Evolutionary conservation across 2,888 invertebrate species (phyloP).

Genomic region (Colostygia pectinataria): DNA sequence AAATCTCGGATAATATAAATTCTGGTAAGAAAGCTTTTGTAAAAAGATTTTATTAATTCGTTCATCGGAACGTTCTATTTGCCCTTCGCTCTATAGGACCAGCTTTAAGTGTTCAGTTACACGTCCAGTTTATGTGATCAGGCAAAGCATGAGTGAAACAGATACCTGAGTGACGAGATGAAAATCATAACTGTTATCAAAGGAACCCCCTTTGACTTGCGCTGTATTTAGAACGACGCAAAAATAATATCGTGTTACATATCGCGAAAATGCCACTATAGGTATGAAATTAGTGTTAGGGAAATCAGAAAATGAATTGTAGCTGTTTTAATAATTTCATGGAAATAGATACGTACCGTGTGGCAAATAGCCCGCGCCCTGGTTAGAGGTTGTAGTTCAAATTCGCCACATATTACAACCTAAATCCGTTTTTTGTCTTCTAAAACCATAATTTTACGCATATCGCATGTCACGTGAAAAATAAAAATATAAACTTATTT

Average conservation of each 20-base stretch:
- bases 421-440: constrained; percentile 31
- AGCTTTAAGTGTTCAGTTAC: constrained; percentile 76
- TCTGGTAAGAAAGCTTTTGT: constrained; percentile 60
- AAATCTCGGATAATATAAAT: constrained; percentile 53
- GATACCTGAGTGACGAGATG: constrained; percentile 65
- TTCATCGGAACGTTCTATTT: constrained; percentile 52
- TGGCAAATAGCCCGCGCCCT: constrained; percentile 16
- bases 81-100: constrained; percentile 65
- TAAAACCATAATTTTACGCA: constrained; percentile 49
- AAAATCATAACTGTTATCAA: constrained; percentile 18
- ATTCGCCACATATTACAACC: too few species aligned
- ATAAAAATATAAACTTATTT: constrained; percentile 56
- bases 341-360: constrained; percentile 29
- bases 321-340: constrained; percentile 23
- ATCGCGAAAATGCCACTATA: constrained; percentile 55
- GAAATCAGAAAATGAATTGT: constrained; percentile 42
- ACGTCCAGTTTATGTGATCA: constrained; percentile 78
- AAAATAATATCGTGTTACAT: constrained; percentile 54
- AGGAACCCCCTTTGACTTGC: constrained; percentile 33
- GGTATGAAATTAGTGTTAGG: constrained; percentile 50
- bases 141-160: constrained; percentile 77
- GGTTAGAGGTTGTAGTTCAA: constrained; percentile 22
- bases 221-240: constrained; percentile 44
- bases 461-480: constrained; percentile 56
- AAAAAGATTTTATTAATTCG: constrained; percentile 58